Percentiles rank a stretch among this genome's conserved stretches.
These are phyloP conservation scores for Xylota sylvarum DNA, from an alignment of 2,888 invertebrate genomes.

Conservation along the genomic window DNA sequence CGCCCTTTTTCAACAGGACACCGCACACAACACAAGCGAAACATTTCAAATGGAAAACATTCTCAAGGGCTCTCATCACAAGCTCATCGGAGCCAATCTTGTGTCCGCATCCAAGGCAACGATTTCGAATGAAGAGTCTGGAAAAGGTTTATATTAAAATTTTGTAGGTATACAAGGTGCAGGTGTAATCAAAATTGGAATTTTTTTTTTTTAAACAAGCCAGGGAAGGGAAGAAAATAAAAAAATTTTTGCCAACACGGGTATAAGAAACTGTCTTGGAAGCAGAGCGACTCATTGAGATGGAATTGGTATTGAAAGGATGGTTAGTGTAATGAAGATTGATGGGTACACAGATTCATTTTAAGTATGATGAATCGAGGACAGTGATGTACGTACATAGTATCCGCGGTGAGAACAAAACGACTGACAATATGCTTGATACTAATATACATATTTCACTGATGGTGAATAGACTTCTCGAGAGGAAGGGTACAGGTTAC, in stretches of 20 bases:
- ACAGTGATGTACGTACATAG: too few relatives aligned
- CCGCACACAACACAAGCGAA: slow-evolving; percentile 93
- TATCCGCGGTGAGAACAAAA: too few relatives aligned
- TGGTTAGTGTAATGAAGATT: not conserved
- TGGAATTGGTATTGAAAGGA: slow-evolving; percentile 13
- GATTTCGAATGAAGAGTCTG: slow-evolving; percentile 90
- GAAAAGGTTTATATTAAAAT: slow-evolving; percentile 74
- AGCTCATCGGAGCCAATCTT: slow-evolving; percentile 90
- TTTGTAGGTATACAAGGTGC: not conserved
- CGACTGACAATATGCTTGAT: too few relatives aligned
- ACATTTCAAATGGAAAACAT: slow-evolving; percentile 92
- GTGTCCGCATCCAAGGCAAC: slow-evolving; percentile 90
- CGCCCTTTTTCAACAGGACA: slow-evolving; percentile 91
- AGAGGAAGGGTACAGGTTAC: too few relatives aligned
- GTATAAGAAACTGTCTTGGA: not conserved
- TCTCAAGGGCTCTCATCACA: slow-evolving; percentile 91
- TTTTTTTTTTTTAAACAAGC: not conserved
- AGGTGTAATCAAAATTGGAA: slow-evolving; percentile 13
- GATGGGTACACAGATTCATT: not conserved
- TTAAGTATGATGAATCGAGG: not conserved
- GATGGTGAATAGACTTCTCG: too few relatives aligned
- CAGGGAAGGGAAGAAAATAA: not conserved
- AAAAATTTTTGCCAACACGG: too few relatives aligned
- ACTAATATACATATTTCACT: too few relatives aligned
- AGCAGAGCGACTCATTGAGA: not conserved